Evolutionary conservation across 1,140 invertebrate species (phyloP), one percentile per base, ranked within the genome.

Genomic region (Bacillus rossius): DNA sequence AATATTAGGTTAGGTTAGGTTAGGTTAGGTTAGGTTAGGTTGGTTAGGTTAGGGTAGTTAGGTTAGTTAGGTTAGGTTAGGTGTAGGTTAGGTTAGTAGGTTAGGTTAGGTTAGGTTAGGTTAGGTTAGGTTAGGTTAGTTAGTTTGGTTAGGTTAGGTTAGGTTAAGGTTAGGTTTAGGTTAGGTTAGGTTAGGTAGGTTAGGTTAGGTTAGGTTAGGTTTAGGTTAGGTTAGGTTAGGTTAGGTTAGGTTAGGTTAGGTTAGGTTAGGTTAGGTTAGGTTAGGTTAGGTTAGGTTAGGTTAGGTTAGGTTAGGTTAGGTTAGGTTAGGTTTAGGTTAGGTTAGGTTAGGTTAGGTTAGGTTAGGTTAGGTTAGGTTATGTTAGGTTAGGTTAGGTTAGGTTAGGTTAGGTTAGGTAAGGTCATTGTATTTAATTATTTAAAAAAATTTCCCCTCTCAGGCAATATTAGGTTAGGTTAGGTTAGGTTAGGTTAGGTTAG

Each of bases 191-290:
- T n/a, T n/a, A n/a, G n/a, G n/a, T n/a, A n/a, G n/a, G n/a, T n/a
- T n/a, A n/a, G n/a, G n/a, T n/a, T n/a, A n/a, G n/a, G n/a, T n/a
- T n/a, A n/a, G n/a, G n/a, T n/a, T n/a, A n/a, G n/a, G n/a, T n/a
- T n/a, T n/a, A n/a, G n/a, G 5, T 62, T 62, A 42, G 60, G 60
- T 38, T 61, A 58, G 60, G 60, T 55, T 61, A 40, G 60, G 59
- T 61, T 61, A 57, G 60, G 60, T 52, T 61, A 57, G 60, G 60
- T 55, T 61, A 40, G 59, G 59, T 61, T 55, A 45, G 61, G 61
- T 55, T 63, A 48, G 61, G 61, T 63, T 63, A 26, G 61, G 61
- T 63, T 63, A 48, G 61, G 61, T 55, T 63, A 48, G 61, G 61
- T 63, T 63, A 26, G 61, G 61, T 63, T 63, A 48, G 61, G 61